phyloP scores from a whole-genome alignment of 2,888 invertebrate genomes.

The Nemotelus pantherinus region DNA sequence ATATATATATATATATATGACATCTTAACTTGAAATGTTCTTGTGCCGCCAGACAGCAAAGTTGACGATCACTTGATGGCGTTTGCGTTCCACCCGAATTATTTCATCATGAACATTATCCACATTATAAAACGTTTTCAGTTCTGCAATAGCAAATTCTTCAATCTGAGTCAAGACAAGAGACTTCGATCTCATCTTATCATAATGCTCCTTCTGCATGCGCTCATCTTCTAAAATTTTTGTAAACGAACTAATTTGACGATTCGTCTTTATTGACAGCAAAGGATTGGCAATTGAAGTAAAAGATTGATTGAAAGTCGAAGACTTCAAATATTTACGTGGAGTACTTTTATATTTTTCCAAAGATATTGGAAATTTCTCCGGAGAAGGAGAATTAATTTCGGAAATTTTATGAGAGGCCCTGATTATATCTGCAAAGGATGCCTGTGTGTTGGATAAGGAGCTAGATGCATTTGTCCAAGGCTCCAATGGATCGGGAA shows the following conservation, averaged over 20 bases:
- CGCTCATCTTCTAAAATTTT: constrained; percentile 79
- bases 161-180: constrained; percentile 84
- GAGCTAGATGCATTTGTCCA: constrained; percentile 56
- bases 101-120: constrained; percentile 76
- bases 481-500: constrained; percentile 56
- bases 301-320: too few relatives aligned
- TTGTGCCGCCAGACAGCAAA: constrained; percentile 61
- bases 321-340: neutral
- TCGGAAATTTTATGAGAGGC: constrained; percentile 42
- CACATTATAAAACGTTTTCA: constrained; percentile 78
- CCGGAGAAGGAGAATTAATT: neutral
- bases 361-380: neutral
- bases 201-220: constrained; percentile 76
- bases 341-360: neutral
- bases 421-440: constrained; percentile 61
- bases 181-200: constrained; percentile 78
- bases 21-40: too few relatives aligned
- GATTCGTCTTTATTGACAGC: too few relatives aligned
- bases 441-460: constrained; percentile 54
- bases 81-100: constrained; percentile 70
- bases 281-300: constrained; percentile 62
- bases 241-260: constrained; percentile 62
- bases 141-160: constrained; percentile 85
- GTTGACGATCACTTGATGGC: constrained; percentile 57
- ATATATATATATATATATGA: too few relatives aligned